A percentile compares a stretch with the other conserved stretches of the same genome.
Conservation (phyloP, 2,113 vertebrate genomes). For the Ameiurus melas region DNA sequence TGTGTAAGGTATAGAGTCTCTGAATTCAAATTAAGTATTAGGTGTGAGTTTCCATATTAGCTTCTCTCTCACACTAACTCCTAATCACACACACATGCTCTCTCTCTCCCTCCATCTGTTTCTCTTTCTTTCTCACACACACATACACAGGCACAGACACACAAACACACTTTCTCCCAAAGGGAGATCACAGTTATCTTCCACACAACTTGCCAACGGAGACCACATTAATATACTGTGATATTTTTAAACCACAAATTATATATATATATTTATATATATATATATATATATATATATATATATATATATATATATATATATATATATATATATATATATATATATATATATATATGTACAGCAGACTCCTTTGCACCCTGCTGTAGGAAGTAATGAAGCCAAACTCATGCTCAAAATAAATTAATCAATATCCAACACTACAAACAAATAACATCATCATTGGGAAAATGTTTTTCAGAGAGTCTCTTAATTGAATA, state of each 20-base stretch:
- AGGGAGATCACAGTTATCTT: not conserved
- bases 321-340: too few relatives aligned
- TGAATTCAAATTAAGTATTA: not conserved
- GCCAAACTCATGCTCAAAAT: constrained; percentile 24
- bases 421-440: constrained; percentile 14
- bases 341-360: too few relatives aligned
- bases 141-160: not conserved
- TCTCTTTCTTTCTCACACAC: not conserved
- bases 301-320: too few relatives aligned
- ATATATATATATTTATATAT: too few relatives aligned
- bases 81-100: not conserved
- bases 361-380: constrained; percentile 17
- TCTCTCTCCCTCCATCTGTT: not conserved
- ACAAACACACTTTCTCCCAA: not conserved
- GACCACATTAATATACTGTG: not conserved
- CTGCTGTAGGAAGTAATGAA: constrained; percentile 47
- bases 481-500: not conserved
- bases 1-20: not conserved
- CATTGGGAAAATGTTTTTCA: not conserved
- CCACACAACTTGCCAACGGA: not conserved
- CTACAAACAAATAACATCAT: not conserved
- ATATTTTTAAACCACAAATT: constrained; percentile 7
- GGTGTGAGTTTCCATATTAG: not conserved
- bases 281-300: not conserved
- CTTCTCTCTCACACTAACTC: not conserved